Conservation (phyloP, 2,113 vertebrate species). For the Pomatorhinus ruficollis region DNA sequence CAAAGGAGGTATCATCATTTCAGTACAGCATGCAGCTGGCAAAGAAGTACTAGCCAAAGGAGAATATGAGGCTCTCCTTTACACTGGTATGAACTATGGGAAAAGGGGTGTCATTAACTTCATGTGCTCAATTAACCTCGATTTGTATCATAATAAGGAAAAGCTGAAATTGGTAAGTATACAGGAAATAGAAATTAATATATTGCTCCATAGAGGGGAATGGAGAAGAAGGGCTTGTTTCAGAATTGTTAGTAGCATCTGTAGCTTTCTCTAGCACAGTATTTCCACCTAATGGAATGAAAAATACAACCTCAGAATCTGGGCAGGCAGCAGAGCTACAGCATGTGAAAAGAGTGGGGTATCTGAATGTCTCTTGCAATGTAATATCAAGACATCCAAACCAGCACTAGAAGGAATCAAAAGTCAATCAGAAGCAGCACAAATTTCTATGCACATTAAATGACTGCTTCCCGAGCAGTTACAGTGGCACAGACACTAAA, state of each 20-base stretch:
- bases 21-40: background rate
- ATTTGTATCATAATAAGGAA: background rate
- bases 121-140: background rate
- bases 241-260: background rate
- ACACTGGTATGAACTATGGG: background rate
- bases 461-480: background rate
- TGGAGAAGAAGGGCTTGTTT: background rate
- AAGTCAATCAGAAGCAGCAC: background rate
- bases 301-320: background rate
- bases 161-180: background rate
- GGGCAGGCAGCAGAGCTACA: background rate
- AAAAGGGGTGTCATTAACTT: background rate
- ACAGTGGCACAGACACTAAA: background rate
- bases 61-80: background rate
- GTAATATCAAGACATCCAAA: background rate
- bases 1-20: slow-evolving; percentile 34
- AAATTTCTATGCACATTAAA: background rate
- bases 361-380: background rate
- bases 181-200: background rate
- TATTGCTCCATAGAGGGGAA: background rate
- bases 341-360: background rate
- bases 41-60: background rate
- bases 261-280: background rate
- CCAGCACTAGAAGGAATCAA: background rate
- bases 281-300: background rate